Percentiles rank a stretch among this genome's conserved stretches.
These are phyloP conservation scores for Oryctes rhinoceros DNA, from an alignment of 1,140 invertebrate genomes.

Conservation along the genomic window DNA sequence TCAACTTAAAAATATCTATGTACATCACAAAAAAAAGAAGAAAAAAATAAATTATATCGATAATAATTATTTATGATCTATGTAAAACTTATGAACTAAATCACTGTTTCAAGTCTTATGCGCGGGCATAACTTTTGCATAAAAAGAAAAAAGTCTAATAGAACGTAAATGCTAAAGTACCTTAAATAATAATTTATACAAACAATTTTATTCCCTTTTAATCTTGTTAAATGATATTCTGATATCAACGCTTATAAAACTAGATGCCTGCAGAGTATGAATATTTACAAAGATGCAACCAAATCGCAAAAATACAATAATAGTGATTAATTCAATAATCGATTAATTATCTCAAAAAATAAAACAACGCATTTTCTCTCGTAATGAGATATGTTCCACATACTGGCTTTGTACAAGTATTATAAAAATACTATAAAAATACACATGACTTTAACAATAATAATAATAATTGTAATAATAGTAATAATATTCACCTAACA, in stretches of 20 bases:
- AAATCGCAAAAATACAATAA: conserved; percentile 39
- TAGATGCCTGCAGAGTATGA: conserved; percentile 45
- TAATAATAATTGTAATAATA: conserved; percentile 37
- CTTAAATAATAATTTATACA: conserved; percentile 54
- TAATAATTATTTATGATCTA: conserved; percentile 42
- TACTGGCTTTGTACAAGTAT: conserved; percentile 52
- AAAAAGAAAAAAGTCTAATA: conserved; percentile 38
- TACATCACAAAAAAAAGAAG: conserved; percentile 58
- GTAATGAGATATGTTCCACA: conserved; percentile 47
- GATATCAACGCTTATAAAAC: conserved; percentile 50
- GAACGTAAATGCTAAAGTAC: conserved; percentile 35
- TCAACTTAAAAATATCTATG: conserved; percentile 51
- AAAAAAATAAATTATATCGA: conserved; percentile 55
- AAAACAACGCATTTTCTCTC: conserved; percentile 24
- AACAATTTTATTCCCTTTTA: conserved; percentile 38
- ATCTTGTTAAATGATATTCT: conserved; percentile 19
- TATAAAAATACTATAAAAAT: conserved; percentile 36
- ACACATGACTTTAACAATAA: conserved; percentile 32
- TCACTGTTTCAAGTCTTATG: conserved; percentile 59
- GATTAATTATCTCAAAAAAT: conserved; percentile 18
- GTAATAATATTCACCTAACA: conserved; percentile 38
- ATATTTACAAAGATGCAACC: conserved; percentile 60
- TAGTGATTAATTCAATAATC: conserved; percentile 8
- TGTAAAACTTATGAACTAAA: conserved; percentile 56
- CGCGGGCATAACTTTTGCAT: conserved; percentile 31